phyloP scores from a whole-genome alignment of 2,113 vertebrate species.

The Fulmarus glacialis region DNA sequence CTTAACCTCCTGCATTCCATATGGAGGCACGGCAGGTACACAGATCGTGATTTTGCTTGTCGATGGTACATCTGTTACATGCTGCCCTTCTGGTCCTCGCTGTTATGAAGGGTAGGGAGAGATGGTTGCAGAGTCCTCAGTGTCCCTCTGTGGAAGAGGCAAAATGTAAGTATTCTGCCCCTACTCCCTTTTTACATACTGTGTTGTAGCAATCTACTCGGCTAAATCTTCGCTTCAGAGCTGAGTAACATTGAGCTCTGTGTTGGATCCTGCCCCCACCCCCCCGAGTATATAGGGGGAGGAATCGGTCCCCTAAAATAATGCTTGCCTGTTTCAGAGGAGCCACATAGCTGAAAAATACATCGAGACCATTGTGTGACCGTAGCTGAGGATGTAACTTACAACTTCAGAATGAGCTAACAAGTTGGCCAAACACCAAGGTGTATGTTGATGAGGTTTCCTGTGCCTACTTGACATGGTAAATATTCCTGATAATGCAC shows the following conservation, averaged over 20 bases:
- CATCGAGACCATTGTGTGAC: background rate
- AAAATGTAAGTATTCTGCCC: background rate
- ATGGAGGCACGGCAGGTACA: accelerated
- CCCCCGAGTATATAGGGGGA: background rate
- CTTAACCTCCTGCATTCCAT: background rate
- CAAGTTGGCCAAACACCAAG: background rate
- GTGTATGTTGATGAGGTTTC: background rate
- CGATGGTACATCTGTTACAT: too few species aligned
- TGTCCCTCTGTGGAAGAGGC: background rate
- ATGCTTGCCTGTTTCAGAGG: background rate
- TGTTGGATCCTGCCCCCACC: background rate
- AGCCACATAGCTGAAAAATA: background rate
- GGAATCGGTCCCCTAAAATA: background rate
- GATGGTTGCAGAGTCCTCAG: too few species aligned
- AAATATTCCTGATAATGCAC: background rate
- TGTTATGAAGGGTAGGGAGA: accelerated
- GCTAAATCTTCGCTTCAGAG: background rate
- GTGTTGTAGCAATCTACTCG: background rate
- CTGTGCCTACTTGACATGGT: background rate
- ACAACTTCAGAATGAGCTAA: background rate
- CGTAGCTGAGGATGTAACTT: background rate
- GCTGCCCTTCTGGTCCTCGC: background rate
- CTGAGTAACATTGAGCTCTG: background rate
- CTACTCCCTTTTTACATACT: background rate
- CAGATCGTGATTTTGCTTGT: accelerated